Base-by-base conservation (phyloP, 30 jellyfish, hydroid and myxozoan genomes). In the Turritopsis rubra region DNA sequence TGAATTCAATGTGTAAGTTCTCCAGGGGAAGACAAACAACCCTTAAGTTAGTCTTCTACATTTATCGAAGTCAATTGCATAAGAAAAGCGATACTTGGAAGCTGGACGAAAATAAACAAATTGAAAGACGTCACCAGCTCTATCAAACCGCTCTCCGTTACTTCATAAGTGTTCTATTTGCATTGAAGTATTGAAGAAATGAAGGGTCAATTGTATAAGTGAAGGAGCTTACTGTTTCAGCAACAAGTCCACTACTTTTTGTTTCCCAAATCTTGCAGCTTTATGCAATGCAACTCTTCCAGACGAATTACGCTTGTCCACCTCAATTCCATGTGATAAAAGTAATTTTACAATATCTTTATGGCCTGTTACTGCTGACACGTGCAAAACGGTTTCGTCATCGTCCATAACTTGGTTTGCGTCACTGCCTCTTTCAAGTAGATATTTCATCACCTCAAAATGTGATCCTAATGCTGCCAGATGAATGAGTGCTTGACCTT, bases 271-370 rank as follows among this genome's bases (percentile, higher is more conserved):
- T 17, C 84, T 70, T 19, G 98, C 88, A 0, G 96, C 96, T 80
- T 87, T 87, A 75, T 91, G 98, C 52, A 91, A 80, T 0, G 98
- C 92, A 1, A 96, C 87, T 41, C 98, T 65, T 41, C 98, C 98
- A 3, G 72, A 84, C 31, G 78, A 90, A 82, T 91, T 91, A 53
- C 76, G 77, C 29, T 90, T 94, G 80, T 91, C 96, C 20, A 91
- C 85, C 72, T 80, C 31, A 29, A 83, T 88, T 16, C 90, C 96
- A 81, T 87, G 95, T 22, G 94, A 54, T 16, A 91, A 76, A 54
- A 91, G 83, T 75, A 91, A 68, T 81, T 83, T 77, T 29, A 91
- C 82, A 21, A 91, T 89, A 1, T 85, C 96, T 65, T 71, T 26
- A 30, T 91, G 89, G 5, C 98, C 96, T 3, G 95, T 87, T 1